Conservation (phyloP, 2,888 invertebrate genomes). For the Charanyca ferruginea region DNA sequence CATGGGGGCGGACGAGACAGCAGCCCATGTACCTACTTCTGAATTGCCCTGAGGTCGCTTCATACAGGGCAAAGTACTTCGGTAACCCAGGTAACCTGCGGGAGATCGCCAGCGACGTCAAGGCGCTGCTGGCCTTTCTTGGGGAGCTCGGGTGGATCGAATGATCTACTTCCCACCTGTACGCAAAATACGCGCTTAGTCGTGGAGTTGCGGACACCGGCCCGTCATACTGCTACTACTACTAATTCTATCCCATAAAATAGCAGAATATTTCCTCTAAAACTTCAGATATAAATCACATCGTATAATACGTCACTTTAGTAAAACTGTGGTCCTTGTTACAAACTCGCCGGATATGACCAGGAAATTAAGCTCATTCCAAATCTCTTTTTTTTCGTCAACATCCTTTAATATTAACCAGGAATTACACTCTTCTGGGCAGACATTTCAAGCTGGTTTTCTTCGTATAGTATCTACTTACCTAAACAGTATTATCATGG, state of each 20-base stretch:
- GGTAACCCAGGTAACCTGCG: too few species aligned
- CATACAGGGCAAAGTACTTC: too few species aligned
- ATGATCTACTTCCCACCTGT: too few species aligned
- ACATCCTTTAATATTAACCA: constrained; percentile 51
- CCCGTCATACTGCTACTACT: too few species aligned
- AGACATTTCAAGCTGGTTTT: constrained; percentile 19
- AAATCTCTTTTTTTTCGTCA: constrained; percentile 52
- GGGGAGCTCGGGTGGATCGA: too few species aligned
- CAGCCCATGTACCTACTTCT: too few species aligned
- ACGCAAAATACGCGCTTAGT: too few species aligned
- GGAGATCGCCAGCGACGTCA: too few species aligned
- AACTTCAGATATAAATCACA: constrained; percentile 45
- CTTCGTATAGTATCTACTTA: constrained; percentile 19
- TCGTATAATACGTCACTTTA: constrained; percentile 45
- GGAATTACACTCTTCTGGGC: constrained; percentile 41
- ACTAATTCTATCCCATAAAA: constrained; percentile 14
- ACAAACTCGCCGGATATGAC: constrained; percentile 60
- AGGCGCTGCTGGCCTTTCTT: too few species aligned
- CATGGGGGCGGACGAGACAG: too few species aligned
- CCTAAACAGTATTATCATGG: constrained; percentile 2
- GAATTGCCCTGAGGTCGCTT: too few species aligned
- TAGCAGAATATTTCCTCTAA: constrained; percentile 9
- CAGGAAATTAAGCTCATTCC: constrained; percentile 61
- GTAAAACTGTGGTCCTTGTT: constrained; percentile 64
- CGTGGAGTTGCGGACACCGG: too few species aligned